Evolutionary conservation across 2,797 vertebrate genomes (phyloP).

Genomic region (Lophotriccus pileatus): DNA sequence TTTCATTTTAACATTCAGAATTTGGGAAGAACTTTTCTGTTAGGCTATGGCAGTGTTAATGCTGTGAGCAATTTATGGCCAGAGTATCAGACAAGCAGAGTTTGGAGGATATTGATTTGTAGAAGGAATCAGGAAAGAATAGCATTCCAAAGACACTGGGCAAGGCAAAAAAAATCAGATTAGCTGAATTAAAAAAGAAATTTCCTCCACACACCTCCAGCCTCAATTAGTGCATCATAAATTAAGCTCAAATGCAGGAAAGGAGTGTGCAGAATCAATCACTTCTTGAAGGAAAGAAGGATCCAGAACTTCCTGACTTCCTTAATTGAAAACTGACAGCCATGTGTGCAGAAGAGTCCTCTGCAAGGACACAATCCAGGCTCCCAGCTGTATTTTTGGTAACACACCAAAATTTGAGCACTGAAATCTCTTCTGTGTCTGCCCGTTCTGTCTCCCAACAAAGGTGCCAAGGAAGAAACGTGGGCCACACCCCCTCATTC

Average conservation of each 20-base stretch:
- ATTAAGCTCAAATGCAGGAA: slow-evolving; percentile 17
- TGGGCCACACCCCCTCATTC: not conserved
- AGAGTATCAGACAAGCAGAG: not conserved
- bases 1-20: not conserved
- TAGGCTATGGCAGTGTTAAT: not conserved
- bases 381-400: not conserved
- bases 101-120: not conserved
- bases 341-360: not conserved
- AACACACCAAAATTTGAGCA: rapidly evolving
- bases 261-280: not conserved
- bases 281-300: not conserved
- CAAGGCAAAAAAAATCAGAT: not conserved
- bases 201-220: slow-evolving; percentile 1
- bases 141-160: not conserved
- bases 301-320: not conserved
- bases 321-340: not conserved
- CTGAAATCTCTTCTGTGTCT: not conserved
- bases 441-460: too few species aligned
- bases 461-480: not conserved
- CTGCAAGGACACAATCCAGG: not conserved
- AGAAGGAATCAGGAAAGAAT: not conserved
- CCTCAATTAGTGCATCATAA: not conserved
- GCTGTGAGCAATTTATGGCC: not conserved
- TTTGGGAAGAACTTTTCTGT: not conserved
- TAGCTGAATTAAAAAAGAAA: not conserved